Evolutionary conservation across 2,888 invertebrate genomes (phyloP), one percentile per base, ranked within the genome.

Genomic region (Hirtodrosophila cameraria): DNA sequence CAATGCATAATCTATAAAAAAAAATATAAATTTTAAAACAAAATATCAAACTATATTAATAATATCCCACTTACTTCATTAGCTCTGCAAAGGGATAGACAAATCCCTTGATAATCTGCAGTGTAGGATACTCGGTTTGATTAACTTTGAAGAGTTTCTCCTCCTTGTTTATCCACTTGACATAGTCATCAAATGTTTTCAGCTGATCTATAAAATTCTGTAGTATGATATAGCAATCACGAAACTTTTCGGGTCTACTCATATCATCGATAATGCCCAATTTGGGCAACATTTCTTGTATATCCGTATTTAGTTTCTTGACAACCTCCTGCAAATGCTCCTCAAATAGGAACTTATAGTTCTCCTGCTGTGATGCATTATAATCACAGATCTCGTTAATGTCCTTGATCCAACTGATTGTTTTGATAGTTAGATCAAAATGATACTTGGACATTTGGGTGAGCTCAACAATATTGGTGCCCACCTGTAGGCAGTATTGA

Each of bases 161-260:
- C 92, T 98, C 98, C 75, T 94, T 94, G 90, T 98, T 97, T 45
- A 98, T 97, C 97, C 97, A 97, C 3, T 91, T 90, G 12, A 96
- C 95, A 73, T 95, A 93, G 73, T 94, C 93, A 78, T 96, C 94
- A 81, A 96, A 95, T 13, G 94, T 94, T 59, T 94, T 93, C 41
- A 98, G 91, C 59, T 95, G 93, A 78, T 95, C 94, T 55, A 95
- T 94, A 38, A 97, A 94, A 71, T 94, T 94, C 50, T 95, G 93
- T 73, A 97, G 92, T 81, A 95, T 94, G 88, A 95, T 93, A 27
- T 95, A 93, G 89, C 97, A 97, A 81, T 96, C 95, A 9, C 93
- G 92, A 67, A 97, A 94, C 83, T 95, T 94, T 46, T 93, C 92
- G 3, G 94, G 93, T 77, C 97, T 93, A 90, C 94, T 97, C 97